Conservation (phyloP, 2,888 invertebrate genomes). For the Cerceris rybyensis region DNA sequence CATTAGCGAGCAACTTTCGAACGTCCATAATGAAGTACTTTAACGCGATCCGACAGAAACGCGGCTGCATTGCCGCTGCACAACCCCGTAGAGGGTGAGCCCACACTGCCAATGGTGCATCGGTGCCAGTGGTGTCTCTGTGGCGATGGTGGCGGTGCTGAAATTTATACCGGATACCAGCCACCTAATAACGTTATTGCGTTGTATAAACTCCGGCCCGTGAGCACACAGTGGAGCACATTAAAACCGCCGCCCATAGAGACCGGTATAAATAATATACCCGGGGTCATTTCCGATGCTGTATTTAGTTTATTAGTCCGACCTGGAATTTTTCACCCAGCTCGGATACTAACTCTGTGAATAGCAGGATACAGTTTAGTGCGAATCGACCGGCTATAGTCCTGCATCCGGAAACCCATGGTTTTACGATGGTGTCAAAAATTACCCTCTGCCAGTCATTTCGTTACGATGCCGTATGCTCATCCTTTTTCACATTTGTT, state of each 20-base stretch:
- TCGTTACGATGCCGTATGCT: neutral
- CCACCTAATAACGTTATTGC: slow-evolving; percentile 80
- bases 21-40: slow-evolving; percentile 46
- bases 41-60: slow-evolving; percentile 39
- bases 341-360: slow-evolving; percentile 61
- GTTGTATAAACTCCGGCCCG: slow-evolving; percentile 75
- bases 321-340: slow-evolving; percentile 68
- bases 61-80: slow-evolving; percentile 41
- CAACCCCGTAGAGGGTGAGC: slow-evolving; percentile 13
- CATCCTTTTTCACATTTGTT: neutral
- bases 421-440: slow-evolving; percentile 48
- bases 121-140: slow-evolving; percentile 48
- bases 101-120: slow-evolving; percentile 14
- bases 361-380: slow-evolving; percentile 75
- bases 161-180: slow-evolving; percentile 80
- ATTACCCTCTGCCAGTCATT: slow-evolving; percentile 22
- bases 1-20: slow-evolving; percentile 50
- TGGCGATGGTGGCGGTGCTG: slow-evolving; percentile 48
- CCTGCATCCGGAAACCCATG: slow-evolving; percentile 20
- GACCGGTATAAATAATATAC: slow-evolving; percentile 76
- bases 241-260: slow-evolving; percentile 75
- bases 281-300: slow-evolving; percentile 78
- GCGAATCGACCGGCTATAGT: slow-evolving; percentile 31
- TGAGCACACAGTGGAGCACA: slow-evolving; percentile 66
- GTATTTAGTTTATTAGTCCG: slow-evolving; percentile 79